Conservation (phyloP, 2,797 vertebrate species). For the Thaleichthys pacificus region DNA sequence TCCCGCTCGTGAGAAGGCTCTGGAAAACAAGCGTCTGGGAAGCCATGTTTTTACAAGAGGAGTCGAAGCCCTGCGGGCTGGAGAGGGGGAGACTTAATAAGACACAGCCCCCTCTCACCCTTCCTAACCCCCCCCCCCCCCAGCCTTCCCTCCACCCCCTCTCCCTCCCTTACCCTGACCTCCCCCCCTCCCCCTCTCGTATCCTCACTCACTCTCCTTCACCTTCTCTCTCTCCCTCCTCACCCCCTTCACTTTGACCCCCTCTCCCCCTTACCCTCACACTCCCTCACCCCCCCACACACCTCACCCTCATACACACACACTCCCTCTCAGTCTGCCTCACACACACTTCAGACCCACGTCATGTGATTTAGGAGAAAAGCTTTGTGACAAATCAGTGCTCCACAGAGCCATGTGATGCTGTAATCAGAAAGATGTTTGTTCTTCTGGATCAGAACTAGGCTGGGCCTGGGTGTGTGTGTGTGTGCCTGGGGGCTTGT, state of each 20-base stretch:
- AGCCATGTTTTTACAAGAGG: constrained; percentile 70
- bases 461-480: neutral
- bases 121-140: constrained; percentile 20
- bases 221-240: too few relatives aligned
- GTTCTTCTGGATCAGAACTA: constrained; percentile 27
- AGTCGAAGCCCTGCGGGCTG: constrained; percentile 62
- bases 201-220: too few relatives aligned
- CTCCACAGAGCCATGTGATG: neutral
- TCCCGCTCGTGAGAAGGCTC: constrained; percentile 60
- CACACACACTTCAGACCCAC: constrained; percentile 26
- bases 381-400: constrained; percentile 23
- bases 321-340: neutral
- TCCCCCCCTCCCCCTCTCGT: too few relatives aligned
- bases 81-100: constrained; percentile 61
- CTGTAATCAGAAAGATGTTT: constrained; percentile 34
- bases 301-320: too few relatives aligned
- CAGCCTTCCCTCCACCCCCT: too few relatives aligned
- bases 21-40: constrained; percentile 70
- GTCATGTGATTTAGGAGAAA: constrained; percentile 37
- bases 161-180: too few relatives aligned
- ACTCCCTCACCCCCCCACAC: too few relatives aligned
- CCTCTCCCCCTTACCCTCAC: too few relatives aligned
- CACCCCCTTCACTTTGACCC: too few relatives aligned
- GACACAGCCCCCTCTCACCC: constrained; percentile 37
- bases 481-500: neutral